Evolutionary conservation across 2,797 vertebrate genomes (phyloP), one percentile per base, ranked within the genome.

Genomic region (Macropodus opercularis): DNA sequence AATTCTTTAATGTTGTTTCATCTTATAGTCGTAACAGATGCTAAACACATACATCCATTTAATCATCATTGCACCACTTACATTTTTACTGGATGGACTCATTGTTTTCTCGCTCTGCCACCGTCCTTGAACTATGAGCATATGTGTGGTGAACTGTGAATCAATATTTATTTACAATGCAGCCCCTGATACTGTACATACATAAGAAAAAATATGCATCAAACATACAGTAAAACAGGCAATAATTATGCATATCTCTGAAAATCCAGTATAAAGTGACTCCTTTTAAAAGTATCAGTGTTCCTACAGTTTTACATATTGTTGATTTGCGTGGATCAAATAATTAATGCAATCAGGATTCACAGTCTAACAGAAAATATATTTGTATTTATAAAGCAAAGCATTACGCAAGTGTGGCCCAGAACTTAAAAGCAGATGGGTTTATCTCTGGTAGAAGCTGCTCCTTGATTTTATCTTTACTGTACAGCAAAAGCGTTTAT

Each of bases 231-330:
- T 14, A 18, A 56, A 52, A 29, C 60, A 22, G 69, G 65, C 52
- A 73, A 68, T 70, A 71, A 69, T 40, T 39, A 35, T 19, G 7
- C 18, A 59, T 17, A 58, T n/a, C 34, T 35, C n/a, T n/a, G 29
- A 68, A 34, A 42, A 36, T 10, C 7, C 3, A 32, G 13, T 32
- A 12, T 32, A 24, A 52, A 59, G 27, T 59, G 39, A 54, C 17
- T 42, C 5, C 54, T 39, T 60, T 60, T 40, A 8, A 36, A 60
- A 49, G 14, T 43, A 27, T 24, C 18, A 51, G 40, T 17, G 6
- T 38, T 56, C 31, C 32, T 21, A 9, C 31, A 24, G 29, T 48
- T 49, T 47, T n/a, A 39, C 27, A 41, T 22, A 56, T 22, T n/a
- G 4, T 13, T 11, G 5, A n/a, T 35, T 56, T 13, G 18, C 29